Base-by-base conservation (phyloP, 2,888 invertebrate genomes). In the Parochlus steinenii region DNA sequence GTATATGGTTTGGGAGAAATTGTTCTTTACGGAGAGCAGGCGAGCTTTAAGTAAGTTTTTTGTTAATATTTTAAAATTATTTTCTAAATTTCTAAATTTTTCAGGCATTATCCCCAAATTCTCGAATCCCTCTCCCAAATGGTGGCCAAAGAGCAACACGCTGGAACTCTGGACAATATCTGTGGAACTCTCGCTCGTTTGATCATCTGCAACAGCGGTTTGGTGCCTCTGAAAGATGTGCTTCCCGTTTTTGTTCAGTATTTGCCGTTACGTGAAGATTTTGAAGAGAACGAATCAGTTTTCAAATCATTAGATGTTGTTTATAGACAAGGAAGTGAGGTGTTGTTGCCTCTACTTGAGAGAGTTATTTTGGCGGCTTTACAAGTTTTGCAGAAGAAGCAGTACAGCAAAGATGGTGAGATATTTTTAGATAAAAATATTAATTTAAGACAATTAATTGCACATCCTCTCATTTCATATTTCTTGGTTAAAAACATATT, bases 1-100 rank as follows among this genome's bases (percentile, higher is more conserved):
- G 71, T 76, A 30, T 83, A 67, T 52, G 81, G 76, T 12, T 57
- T 82, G 31, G 83, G 82, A 3, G 78, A 82, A 49, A 62, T 82
- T 47, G 70, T 71, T 27, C 54, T 73, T 10, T 65, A 74, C 52
- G 71, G 74, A 32, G 73, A 69, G 51, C 69, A 72, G 30, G 61
- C 64, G 39, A 57, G 73, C 39, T 71, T 62, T 47, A 56, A 62
- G 70, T 74, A 63, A 63, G 65, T 62, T 56, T 58, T 48, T 31
- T 14, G 11, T 6, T 16, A 20, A 25, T 27, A n/a, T 7, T 25
- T 4, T 24, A 16, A 36, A 6, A 16, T 25, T 32, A 12, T 26
- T 22, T 36, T 19, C 31, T 16, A 22, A 28, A 18, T 19, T 17
- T 15, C 31, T 24, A 15, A 17, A 29, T 30, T 32, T 12, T 43